Evolutionary conservation across 2,113 vertebrate species (phyloP).

Genomic region (Oreotrochilus melanogaster): DNA sequence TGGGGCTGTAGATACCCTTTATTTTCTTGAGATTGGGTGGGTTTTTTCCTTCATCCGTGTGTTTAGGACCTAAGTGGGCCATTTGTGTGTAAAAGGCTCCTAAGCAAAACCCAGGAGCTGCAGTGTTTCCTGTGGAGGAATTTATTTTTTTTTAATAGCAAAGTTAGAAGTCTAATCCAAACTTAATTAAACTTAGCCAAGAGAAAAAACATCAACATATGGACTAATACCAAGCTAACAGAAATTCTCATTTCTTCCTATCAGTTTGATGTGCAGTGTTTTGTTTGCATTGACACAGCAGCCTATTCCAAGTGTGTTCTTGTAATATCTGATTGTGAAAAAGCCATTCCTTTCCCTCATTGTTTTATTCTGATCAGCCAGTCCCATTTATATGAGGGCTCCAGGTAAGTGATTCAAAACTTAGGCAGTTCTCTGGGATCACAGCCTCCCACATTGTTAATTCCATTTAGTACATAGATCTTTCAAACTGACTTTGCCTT

Average conservation of each 20-base stretch:
- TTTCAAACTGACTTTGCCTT: not conserved
- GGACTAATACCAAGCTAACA: not conserved
- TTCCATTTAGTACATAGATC: not conserved
- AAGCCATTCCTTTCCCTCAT: not conserved
- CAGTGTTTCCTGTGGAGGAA: not conserved
- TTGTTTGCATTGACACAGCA: not conserved
- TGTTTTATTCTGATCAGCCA: not conserved
- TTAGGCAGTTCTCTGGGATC: not conserved
- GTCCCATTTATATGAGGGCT: not conserved
- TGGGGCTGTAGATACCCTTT: not conserved
- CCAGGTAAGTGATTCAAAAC: not conserved
- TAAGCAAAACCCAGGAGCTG: not conserved
- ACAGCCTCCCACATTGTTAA: not conserved
- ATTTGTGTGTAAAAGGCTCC: fast-evolving
- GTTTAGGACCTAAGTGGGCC: not conserved
- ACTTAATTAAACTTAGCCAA: not conserved
- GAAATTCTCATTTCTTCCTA: not conserved
- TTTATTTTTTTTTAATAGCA: not conserved
- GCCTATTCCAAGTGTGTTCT: not conserved
- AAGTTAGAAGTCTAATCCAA: not conserved
- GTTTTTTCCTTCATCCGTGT: not conserved
- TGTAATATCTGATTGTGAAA: not conserved
- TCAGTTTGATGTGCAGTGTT: not conserved
- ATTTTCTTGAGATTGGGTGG: not conserved
- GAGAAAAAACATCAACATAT: not conserved